Conservation (phyloP, 1,140 invertebrate species). For the Harlomillsia oculata region DNA sequence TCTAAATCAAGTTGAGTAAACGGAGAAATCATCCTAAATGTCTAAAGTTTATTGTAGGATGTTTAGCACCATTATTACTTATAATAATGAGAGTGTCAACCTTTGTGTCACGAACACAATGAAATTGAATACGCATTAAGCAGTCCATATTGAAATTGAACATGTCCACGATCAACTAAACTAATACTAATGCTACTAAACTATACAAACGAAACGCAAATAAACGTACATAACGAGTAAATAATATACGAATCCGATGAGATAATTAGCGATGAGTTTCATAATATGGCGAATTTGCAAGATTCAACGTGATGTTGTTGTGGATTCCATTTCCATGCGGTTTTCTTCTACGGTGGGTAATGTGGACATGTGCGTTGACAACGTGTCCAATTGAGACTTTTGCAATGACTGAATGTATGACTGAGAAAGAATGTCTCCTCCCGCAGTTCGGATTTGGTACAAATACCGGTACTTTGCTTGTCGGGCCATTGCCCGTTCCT, state of each 20-base stretch:
- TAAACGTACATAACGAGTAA: neutral
- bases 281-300: neutral
- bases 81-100: no score
- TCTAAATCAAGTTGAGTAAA: no score
- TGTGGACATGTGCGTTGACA: constrained; percentile 33
- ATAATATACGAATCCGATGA: constrained; percentile 4
- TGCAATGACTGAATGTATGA: constrained; percentile 40
- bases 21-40: no score
- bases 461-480: constrained; percentile 59
- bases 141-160: no score
- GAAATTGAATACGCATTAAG: no score
- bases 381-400: constrained; percentile 29
- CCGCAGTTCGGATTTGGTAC: constrained; percentile 76
- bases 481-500: constrained; percentile 27
- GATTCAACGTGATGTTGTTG: neutral
- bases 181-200: no score
- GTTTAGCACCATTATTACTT: no score
- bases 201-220: no score
- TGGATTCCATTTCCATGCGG: constrained; percentile 4
- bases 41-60: no score
- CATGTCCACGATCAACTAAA: no score
- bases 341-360: constrained; percentile 25
- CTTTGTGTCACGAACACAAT: no score
- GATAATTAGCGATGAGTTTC: neutral
- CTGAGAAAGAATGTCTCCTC: constrained; percentile 81